Conservation (phyloP, 2,797 vertebrate genomes). For the Phataginus tetradactyla region DNA sequence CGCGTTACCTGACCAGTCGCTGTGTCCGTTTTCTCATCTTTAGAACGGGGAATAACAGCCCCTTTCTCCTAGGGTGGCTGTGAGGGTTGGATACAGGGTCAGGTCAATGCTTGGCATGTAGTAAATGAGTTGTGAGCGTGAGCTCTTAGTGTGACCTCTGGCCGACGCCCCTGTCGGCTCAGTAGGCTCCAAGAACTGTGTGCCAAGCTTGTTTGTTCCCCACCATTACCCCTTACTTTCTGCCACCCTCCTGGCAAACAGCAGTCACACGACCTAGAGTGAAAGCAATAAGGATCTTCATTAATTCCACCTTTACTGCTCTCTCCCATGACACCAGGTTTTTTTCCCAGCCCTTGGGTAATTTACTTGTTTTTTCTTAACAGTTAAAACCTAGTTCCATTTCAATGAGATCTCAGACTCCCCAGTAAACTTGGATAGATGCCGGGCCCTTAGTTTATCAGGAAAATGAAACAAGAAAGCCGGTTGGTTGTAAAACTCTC, state of each 20-base stretch:
- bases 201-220: background rate
- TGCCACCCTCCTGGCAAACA: background rate
- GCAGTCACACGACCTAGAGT: background rate
- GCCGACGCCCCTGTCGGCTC: background rate
- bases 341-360: background rate
- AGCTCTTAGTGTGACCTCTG: background rate
- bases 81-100: fast-evolving
- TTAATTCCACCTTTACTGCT: background rate
- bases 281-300: background rate
- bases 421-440: constrained; percentile 39
- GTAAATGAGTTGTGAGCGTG: background rate
- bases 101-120: fast-evolving
- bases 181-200: background rate
- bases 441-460: constrained; percentile 43
- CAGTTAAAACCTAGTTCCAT: background rate
- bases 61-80: background rate
- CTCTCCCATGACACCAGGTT: background rate
- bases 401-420: constrained; percentile 52
- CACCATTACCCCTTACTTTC: background rate
- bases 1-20: background rate
- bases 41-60: background rate
- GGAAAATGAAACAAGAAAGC: constrained; percentile 35
- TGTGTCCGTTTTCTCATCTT: background rate
- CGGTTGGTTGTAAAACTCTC: constrained; percentile 70
- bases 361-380: background rate